Evolutionary conservation across 2,797 vertebrate species (phyloP).

Genomic region (Dipus sagitta): DNA sequence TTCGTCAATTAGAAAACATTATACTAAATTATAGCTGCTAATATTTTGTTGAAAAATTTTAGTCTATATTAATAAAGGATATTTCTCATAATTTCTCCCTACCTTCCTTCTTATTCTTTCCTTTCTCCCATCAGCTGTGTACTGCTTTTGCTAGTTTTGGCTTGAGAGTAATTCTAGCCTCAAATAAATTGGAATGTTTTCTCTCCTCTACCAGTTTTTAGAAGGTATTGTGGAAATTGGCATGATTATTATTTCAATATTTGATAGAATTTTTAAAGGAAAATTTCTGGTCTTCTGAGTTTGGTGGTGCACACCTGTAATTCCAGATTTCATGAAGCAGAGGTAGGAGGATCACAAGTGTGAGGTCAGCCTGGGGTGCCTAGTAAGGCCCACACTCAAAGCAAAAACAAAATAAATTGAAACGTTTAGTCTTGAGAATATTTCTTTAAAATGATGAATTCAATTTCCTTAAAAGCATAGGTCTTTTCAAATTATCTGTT

Average conservation of each 20-base stretch:
- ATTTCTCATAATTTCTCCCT: neutral
- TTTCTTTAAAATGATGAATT: conserved; percentile 3
- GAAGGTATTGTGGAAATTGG: neutral
- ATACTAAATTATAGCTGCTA: neutral
- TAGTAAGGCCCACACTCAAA: neutral
- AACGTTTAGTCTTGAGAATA: neutral
- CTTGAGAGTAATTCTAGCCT: neutral
- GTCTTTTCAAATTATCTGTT: neutral
- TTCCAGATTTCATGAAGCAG: neutral
- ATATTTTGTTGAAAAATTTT: neutral
- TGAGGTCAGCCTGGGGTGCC: neutral
- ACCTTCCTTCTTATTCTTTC: neutral
- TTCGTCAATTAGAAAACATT: too few species aligned
- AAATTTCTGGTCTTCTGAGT: neutral
- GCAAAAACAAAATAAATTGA: neutral
- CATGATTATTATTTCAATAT: neutral
- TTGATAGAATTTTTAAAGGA: neutral
- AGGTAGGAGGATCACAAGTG: neutral
- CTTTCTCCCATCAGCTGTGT: neutral
- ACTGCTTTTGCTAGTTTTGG: neutral
- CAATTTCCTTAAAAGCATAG: neutral
- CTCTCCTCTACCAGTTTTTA: neutral
- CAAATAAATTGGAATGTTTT: neutral
- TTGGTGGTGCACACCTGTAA: neutral
- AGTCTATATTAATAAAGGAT: neutral